These are phyloP conservation scores for Lordiphosa mommai DNA, from an alignment of 1,140 invertebrate species.

Conservation along the genomic window DNA sequence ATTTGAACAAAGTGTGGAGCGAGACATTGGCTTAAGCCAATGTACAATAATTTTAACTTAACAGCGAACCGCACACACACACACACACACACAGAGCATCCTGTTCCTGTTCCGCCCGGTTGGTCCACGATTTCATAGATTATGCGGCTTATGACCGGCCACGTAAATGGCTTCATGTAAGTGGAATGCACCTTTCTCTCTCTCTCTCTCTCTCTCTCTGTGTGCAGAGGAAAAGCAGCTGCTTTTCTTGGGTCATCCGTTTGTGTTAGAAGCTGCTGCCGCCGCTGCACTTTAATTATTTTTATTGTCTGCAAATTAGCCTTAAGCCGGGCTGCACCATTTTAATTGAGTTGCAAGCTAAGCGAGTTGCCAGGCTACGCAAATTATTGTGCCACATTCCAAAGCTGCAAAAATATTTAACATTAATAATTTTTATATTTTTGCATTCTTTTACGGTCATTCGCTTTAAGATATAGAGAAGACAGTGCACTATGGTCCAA, in stretches of 20 bases:
- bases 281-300: constrained; percentile 47
- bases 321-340: constrained; percentile 2
- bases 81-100: not conserved
- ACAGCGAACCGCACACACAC: not conserved
- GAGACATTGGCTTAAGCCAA: constrained; percentile 26
- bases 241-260: constrained; percentile 29
- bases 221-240: constrained; percentile 17
- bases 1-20: constrained; percentile 3
- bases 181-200: too few relatives aligned
- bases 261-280: constrained; percentile 19
- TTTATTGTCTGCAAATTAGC: constrained; percentile 32
- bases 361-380: not conserved
- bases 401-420: constrained; percentile 30
- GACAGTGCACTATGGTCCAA: too few relatives aligned
- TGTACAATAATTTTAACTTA: constrained; percentile 56
- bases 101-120: not conserved
- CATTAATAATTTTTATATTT: constrained; percentile 31
- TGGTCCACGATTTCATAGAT: constrained; percentile 45
- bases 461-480: not conserved
- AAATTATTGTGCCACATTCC: constrained; percentile 28
- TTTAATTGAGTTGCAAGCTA: constrained; percentile 25
- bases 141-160: constrained; percentile 49
- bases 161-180: constrained; percentile 29
- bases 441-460: not conserved
- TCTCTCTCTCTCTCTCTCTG: too few relatives aligned